A percentile compares a stretch with the other conserved stretches of the same genome.
These are phyloP conservation scores for Apis florea DNA, from an alignment of 1,140 invertebrate species.

Conservation along the genomic window DNA sequence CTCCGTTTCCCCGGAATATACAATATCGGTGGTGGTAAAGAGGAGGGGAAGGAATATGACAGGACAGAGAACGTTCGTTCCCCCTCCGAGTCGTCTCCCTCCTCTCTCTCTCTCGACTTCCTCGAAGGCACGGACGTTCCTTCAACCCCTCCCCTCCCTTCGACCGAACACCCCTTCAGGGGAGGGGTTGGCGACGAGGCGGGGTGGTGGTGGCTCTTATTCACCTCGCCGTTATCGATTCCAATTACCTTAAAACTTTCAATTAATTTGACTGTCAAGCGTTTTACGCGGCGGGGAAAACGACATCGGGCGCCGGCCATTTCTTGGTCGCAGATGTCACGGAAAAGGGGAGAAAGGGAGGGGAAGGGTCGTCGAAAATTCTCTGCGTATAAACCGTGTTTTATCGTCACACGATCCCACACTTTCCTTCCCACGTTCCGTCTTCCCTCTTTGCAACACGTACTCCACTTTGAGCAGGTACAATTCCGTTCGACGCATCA, in stretches of 20 bases:
- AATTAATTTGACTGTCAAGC: slow-evolving; percentile 75
- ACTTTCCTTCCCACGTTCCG: slow-evolving; percentile 68
- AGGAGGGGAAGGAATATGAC: slow-evolving; percentile 18
- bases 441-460: neutral
- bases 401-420: slow-evolving; percentile 75
- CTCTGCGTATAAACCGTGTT: slow-evolving; percentile 50
- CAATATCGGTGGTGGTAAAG: neutral
- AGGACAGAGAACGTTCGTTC: slow-evolving; percentile 19
- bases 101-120: slow-evolving; percentile 21
- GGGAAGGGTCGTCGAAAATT: slow-evolving; percentile 20
- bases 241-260: slow-evolving; percentile 76
- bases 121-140: neutral
- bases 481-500: too few relatives aligned
- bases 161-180: neutral
- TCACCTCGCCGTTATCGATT: slow-evolving; percentile 71
- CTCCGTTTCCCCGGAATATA: neutral
- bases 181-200: slow-evolving; percentile 12
- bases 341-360: neutral
- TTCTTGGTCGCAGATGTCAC: slow-evolving; percentile 64
- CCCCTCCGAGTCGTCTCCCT: neutral
- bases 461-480: too few relatives aligned
- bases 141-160: neutral
- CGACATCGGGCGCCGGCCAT: slow-evolving; percentile 45
- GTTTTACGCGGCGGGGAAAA: slow-evolving; percentile 53
- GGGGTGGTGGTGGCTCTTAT: slow-evolving; percentile 50